Percentiles rank a stretch among this genome's conserved stretches.
Conservation (phyloP, 2,113 vertebrate species). For the Vulpes lagopus region DNA sequence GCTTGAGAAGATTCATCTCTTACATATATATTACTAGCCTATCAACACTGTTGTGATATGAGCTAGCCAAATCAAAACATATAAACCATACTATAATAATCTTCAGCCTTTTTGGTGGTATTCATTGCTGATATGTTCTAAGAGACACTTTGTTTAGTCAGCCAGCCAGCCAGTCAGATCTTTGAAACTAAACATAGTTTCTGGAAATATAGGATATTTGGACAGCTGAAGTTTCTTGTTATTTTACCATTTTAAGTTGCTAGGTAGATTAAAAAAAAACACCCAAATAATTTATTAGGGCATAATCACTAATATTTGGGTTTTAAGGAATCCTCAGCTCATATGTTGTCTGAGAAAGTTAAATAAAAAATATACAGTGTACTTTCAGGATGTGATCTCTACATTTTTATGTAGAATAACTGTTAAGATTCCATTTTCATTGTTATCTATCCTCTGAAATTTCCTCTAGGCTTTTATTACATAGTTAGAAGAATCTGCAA, state of each 20-base stretch:
- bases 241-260: constrained; percentile 24
- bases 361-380: constrained; percentile 10
- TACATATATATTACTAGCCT: neutral
- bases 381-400: neutral
- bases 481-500: neutral
- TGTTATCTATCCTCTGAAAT: neutral
- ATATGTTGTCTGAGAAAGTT: constrained; percentile 23
- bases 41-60: neutral
- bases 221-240: neutral
- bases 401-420: neutral
- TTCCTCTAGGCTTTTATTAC: neutral
- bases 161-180: neutral
- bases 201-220: neutral
- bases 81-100: neutral
- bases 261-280: constrained; percentile 28
- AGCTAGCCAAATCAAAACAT: neutral
- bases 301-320: neutral
- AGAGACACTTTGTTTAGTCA: neutral
- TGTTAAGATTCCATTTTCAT: neutral
- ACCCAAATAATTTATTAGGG: neutral
- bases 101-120: neutral
- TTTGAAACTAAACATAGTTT: constrained; percentile 16
- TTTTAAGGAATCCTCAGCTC: constrained; percentile 14
- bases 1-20: constrained; percentile 7
- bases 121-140: neutral